These are phyloP conservation scores for Oxyteleia sp. DNA, from an alignment of 2,888 invertebrate species.

Conservation along the genomic window DNA sequence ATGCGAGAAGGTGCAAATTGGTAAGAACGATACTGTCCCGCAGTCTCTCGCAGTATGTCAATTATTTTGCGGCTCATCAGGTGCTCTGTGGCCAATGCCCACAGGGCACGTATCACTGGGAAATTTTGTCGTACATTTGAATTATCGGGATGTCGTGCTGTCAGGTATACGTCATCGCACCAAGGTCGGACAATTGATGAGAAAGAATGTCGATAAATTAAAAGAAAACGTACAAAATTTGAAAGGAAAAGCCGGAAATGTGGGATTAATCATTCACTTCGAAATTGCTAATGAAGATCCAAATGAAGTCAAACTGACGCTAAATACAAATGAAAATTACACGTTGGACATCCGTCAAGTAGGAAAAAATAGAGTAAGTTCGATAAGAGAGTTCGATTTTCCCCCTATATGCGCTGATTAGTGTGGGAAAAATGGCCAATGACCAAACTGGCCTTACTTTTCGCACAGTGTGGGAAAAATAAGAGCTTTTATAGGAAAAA, in stretches of 20 bases:
- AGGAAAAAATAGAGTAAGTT: constrained; percentile 73
- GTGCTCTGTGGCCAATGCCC: constrained; percentile 91
- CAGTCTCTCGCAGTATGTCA: constrained; percentile 89
- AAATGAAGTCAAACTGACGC: constrained; percentile 85
- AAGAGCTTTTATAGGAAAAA: too few relatives aligned
- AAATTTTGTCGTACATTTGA: constrained; percentile 88
- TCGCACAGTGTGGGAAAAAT: too few relatives aligned
- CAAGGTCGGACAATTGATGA: constrained; percentile 81
- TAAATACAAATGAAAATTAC: constrained; percentile 89
- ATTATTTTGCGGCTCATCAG: constrained; percentile 90
- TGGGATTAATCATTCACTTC: constrained; percentile 77
- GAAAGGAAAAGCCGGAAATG: constrained; percentile 71
- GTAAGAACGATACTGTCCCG: constrained; percentile 76
- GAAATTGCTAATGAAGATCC: constrained; percentile 62
- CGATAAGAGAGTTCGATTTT: too few relatives aligned
- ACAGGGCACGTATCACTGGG: constrained; percentile 89
- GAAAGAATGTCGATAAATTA: constrained; percentile 78
- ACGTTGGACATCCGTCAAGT: constrained; percentile 75
- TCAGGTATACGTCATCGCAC: constrained; percentile 83
- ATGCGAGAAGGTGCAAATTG: constrained; percentile 82
- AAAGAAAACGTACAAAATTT: constrained; percentile 61
- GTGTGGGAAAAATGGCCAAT: too few relatives aligned
- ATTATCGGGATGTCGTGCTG: constrained; percentile 89
- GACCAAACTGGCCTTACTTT: too few relatives aligned
- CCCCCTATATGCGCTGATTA: too few relatives aligned